Evolutionary conservation across 1,140 invertebrate genomes (phyloP).

Genomic region (Monomorium pharaonis): DNA sequence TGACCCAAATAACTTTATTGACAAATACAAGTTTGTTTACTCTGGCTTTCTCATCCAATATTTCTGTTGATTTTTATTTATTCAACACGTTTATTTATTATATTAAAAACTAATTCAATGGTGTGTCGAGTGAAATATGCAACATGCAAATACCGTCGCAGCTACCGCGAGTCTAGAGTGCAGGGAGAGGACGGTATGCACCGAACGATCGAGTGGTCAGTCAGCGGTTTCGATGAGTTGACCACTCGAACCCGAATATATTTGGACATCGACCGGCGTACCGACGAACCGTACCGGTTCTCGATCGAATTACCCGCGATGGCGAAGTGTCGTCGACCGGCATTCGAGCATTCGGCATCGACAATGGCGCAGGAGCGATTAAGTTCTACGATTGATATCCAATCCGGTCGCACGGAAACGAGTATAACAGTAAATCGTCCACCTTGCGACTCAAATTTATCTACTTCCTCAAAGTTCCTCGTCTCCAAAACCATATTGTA

Average conservation of each 20-base stretch:
- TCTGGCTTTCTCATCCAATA: neutral
- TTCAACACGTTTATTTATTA: neutral
- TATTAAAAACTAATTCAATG: slow-evolving; percentile 35
- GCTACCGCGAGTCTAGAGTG: neutral
- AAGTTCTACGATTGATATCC: slow-evolving; percentile 4
- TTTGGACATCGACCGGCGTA: slow-evolving; percentile 24
- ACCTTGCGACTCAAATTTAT: neutral
- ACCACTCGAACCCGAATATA: slow-evolving; percentile 49
- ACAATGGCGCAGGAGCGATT: slow-evolving; percentile 4
- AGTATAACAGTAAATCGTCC: neutral
- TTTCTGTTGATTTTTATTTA: neutral
- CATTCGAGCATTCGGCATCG: slow-evolving; percentile 3
- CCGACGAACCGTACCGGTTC: neutral
- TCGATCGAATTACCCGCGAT: slow-evolving; percentile 42
- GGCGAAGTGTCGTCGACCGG: neutral
- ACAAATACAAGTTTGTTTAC: neutral
- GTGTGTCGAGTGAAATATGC: neutral
- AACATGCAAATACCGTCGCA: slow-evolving; percentile 39
- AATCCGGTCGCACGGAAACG: neutral
- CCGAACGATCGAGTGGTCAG: slow-evolving; percentile 8
- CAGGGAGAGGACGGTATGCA: slow-evolving; percentile 25
- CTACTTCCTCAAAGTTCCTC: neutral
- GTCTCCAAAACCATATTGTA: neutral
- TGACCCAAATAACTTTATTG: neutral
- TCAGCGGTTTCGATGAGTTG: slow-evolving; percentile 43